A percentile compares a stretch with the other conserved stretches of the same genome.
These are phyloP conservation scores for Microctonus hyperodae DNA, from an alignment of 2,888 invertebrate species.

Conservation along the genomic window DNA sequence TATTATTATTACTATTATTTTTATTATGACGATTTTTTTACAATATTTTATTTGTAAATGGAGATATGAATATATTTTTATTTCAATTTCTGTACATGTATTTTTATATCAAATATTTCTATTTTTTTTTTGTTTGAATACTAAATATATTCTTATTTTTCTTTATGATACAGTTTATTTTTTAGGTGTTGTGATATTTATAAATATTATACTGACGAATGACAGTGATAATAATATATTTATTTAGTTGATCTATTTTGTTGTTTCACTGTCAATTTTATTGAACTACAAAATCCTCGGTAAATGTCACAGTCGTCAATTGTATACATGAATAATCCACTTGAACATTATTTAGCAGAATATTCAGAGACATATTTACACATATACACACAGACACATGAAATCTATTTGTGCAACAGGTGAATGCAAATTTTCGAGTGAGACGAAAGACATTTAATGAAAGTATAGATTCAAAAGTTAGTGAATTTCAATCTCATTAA, in stretches of 20 bases:
- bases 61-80: background rate
- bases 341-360: slow-evolving; percentile 36
- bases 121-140: slow-evolving; percentile 3
- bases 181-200: no score
- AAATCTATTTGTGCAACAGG: slow-evolving; percentile 40
- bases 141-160: no score
- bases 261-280: background rate
- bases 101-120: slow-evolving; percentile 5
- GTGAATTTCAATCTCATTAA: background rate
- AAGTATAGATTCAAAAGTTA: background rate
- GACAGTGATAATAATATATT: background rate
- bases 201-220: background rate
- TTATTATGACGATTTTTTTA: slow-evolving; percentile 9
- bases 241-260: background rate
- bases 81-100: background rate
- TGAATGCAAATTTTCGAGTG: slow-evolving; percentile 40
- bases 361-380: background rate
- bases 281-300: no score
- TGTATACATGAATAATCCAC: slow-evolving; percentile 23
- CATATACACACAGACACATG: background rate
- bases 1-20: background rate
- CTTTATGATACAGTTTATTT: no score
- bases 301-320: slow-evolving; percentile 22
- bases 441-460: background rate
- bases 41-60: slow-evolving; percentile 2